These are phyloP conservation scores for Bicyclus anynana DNA, from an alignment of 1,140 invertebrate genomes.

Conservation along the genomic window DNA sequence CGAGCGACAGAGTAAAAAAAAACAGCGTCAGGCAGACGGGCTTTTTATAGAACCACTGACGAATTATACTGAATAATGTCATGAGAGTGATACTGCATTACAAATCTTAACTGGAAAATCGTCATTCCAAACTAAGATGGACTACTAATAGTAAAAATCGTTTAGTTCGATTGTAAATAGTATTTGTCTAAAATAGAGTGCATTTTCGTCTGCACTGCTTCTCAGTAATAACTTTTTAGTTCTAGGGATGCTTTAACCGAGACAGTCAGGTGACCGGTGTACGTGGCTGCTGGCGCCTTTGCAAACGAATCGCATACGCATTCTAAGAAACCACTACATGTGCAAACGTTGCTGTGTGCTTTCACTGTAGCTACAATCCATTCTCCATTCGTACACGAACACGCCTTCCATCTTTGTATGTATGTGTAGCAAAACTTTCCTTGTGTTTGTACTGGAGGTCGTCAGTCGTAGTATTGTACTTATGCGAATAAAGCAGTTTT, in stretches of 20 bases:
- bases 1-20: not conserved
- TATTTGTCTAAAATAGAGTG: constrained; percentile 10
- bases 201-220: constrained; percentile 17
- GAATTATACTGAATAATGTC: constrained; percentile 9
- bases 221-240: constrained; percentile 9
- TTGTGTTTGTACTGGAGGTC: constrained; percentile 55
- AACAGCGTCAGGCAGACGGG: not conserved
- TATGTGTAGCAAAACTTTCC: constrained; percentile 38
- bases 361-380: constrained; percentile 40
- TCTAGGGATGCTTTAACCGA: constrained; percentile 20
- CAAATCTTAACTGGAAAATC: constrained; percentile 41
- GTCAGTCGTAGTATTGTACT: constrained; percentile 41
- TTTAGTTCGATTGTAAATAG: constrained; percentile 8
- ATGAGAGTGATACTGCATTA: constrained; percentile 27
- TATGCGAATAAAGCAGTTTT: constrained; percentile 36
- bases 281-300: constrained; percentile 58
- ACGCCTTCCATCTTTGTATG: constrained; percentile 49
- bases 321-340: constrained; percentile 37
- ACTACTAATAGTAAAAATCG: not conserved
- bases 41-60: not conserved
- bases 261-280: constrained; percentile 64
- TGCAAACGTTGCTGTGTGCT: constrained; percentile 37
- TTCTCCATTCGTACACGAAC: constrained; percentile 51
- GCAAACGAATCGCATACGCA: constrained; percentile 66
- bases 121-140: constrained; percentile 29